Evolutionary conservation across 2,888 invertebrate genomes (phyloP).

Genomic region (Latrodectus hesperus): DNA sequence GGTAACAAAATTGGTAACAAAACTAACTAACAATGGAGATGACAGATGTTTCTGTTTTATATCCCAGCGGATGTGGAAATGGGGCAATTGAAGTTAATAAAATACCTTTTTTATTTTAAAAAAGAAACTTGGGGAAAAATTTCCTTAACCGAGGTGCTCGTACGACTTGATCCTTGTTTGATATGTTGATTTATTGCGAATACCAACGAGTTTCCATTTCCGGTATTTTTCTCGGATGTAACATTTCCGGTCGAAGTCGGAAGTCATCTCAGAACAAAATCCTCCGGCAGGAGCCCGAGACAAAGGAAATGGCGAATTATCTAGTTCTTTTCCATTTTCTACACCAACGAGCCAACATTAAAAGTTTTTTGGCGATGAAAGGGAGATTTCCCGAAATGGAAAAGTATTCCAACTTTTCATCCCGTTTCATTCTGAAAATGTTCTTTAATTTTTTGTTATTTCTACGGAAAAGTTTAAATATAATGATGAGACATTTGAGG

Average conservation of each 20-base stretch:
- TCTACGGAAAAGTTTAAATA: neutral
- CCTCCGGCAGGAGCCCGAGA: constrained; percentile 12
- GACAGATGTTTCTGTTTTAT: too few relatives aligned
- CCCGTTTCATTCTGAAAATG: neutral
- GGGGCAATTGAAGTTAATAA: too few relatives aligned
- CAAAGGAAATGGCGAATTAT: constrained; percentile 44
- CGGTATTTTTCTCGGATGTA: constrained; percentile 38
- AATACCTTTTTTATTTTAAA: too few relatives aligned
- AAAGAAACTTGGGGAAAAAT: too few relatives aligned
- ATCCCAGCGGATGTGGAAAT: too few relatives aligned
- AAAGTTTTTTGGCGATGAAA: neutral
- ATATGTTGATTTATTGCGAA: constrained; percentile 33
- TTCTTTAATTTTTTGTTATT: neutral
- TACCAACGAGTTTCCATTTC: constrained; percentile 36
- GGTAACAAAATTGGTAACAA: too few relatives aligned
- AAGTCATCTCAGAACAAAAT: constrained; percentile 23
- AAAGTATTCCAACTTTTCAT: neutral
- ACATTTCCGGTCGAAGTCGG: constrained; percentile 48
- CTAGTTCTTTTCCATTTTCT: neutral
- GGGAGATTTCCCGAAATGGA: neutral
- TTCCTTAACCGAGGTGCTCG: neutral
- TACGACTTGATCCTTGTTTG: neutral
- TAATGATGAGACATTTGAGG: too few relatives aligned
- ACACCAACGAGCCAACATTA: constrained; percentile 2
- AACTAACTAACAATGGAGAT: too few relatives aligned